Evolutionary conservation across 1,140 invertebrate species (phyloP).

Genomic region (Psix sp.): DNA sequence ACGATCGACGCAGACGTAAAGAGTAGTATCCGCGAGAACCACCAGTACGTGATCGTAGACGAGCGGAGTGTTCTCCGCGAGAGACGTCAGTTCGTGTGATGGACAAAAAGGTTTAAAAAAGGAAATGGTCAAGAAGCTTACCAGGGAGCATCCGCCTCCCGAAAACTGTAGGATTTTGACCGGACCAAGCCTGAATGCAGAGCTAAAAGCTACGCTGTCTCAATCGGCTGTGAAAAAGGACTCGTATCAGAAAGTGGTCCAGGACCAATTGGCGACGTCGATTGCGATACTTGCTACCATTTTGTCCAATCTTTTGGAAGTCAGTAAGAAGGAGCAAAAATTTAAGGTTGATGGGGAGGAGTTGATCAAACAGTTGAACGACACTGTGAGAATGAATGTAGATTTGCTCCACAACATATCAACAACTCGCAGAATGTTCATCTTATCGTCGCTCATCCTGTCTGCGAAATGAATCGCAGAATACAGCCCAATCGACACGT

Average conservation of each 20-base stretch:
- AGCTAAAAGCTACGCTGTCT: no score
- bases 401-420: background rate
- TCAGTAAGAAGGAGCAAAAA: background rate
- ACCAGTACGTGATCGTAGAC: background rate
- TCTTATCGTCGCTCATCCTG: background rate
- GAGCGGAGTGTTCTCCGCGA: background rate
- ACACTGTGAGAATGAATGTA: background rate
- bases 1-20: conserved; percentile 1
- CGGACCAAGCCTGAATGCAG: no score
- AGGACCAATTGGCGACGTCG: no score
- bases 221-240: no score
- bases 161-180: no score
- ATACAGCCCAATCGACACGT: background rate
- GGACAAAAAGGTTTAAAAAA: no score
- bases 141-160: no score
- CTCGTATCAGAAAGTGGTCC: no score
- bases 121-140: no score
- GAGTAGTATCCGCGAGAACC: background rate
- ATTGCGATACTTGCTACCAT: no score
- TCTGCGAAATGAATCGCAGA: conserved; percentile 2
- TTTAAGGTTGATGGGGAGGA: background rate
- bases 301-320: background rate
- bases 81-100: background rate
- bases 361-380: background rate
- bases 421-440: conserved; percentile 1